Evolutionary conservation across 1,140 invertebrate species (phyloP), one percentile per base, ranked within the genome.

Genomic region (Bradysia coprophila): DNA sequence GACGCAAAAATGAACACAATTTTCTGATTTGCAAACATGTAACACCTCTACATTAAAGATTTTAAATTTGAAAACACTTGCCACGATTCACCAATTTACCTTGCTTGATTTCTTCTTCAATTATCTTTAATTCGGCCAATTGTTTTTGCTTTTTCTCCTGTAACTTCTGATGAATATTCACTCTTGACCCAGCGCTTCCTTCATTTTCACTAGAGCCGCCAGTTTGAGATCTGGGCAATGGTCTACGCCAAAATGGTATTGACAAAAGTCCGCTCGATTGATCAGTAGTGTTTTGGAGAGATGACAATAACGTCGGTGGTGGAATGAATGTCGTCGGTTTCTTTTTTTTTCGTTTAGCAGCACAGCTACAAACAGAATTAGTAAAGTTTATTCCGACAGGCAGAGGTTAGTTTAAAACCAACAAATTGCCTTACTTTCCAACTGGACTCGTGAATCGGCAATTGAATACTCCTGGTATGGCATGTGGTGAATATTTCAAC

Each of bases 91-190:
- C n/a, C n/a, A n/a, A n/a, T 54, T 85, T 85, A 0, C 81, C 81
- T 50, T 85, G 80, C 53, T 83, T 84, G 23, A 89, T 88, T 57
- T 89, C 85, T 51, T 86, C 81, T 51, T 88, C 82, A 48, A 87
- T 84, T 38, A 72, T 67, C 43, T 78, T 67, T 10, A 90, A 54
- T 55, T 90, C 84, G 0, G 83, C 78, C 3, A 90, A 59, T 48
- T 90, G 85, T 48, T 89, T 85, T 50, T 85, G 81, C 47, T 87
- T 87, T 56, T 90, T 90, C 54, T 88, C 83, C 51, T 85, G 77
- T 1, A 90, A 58, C 53, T 90, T 90, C 49, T 86, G 81, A 47
- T 85, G 78, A 46, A 90, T 89, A 51, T 88, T 84, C 2, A 87
- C 78, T 13, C 78, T 57, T 1, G 79, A 75, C 2, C 80, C 73